A percentile compares a stretch with the other conserved stretches of the same genome.
phyloP scores from a whole-genome alignment of 2,888 invertebrate species.

The Chymomyza fuscimana region DNA sequence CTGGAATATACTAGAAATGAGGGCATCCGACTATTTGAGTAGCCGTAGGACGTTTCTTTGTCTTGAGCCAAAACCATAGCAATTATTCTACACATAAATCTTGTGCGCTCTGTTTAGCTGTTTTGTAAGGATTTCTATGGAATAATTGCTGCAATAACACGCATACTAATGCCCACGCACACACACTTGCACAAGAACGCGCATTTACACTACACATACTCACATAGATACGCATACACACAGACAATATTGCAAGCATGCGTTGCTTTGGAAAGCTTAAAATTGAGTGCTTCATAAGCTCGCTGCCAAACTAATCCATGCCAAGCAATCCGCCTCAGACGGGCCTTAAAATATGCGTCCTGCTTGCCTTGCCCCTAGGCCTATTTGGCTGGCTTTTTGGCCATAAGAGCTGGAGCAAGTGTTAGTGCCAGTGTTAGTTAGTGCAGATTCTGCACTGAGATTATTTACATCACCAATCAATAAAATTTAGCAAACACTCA shows the following conservation, averaged over 20 bases:
- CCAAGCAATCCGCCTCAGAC: neutral
- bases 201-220: no score
- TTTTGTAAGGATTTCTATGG: conserved; percentile 30
- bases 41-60: conserved; percentile 22
- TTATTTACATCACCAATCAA: conserved; percentile 65
- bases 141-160: conserved; percentile 38
- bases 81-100: conserved; percentile 62
- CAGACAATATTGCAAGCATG: neutral
- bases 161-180: conserved; percentile 11
- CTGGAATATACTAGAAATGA: neutral
- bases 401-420: neutral
- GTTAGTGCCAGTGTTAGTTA: conserved; percentile 37
- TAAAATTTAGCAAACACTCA: conserved; percentile 45
- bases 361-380: conserved; percentile 25
- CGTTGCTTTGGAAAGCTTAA: neutral
- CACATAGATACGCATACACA: neutral
- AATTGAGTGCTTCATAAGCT: conserved; percentile 10
- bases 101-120: conserved; percentile 51
- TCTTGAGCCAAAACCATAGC: conserved; percentile 51
- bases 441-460: conserved; percentile 57
- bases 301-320: neutral
- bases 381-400: conserved; percentile 10
- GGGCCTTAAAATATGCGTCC: conserved; percentile 56
- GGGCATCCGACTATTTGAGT: neutral
- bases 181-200: neutral